Percentiles rank a stretch among this genome's conserved stretches.
Evolutionary conservation across 2,888 invertebrate species (phyloP).

Genomic region (Caenorhabditis doughertyi): DNA sequence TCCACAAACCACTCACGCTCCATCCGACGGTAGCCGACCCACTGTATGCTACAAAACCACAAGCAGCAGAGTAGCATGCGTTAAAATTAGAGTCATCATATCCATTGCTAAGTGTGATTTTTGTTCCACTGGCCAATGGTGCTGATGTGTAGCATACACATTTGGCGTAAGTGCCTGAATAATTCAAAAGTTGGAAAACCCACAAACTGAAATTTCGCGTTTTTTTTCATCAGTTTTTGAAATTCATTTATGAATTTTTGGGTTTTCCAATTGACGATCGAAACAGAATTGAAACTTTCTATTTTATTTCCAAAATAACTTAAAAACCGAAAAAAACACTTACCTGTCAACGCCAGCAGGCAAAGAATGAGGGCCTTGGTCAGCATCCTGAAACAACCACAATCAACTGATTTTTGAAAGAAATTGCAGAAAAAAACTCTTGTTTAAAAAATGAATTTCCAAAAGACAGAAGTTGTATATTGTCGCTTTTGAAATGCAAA

Average conservation of each 20-base stretch:
- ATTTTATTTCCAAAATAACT: neutral
- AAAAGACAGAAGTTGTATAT: conserved; percentile 21
- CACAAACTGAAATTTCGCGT: too few species aligned
- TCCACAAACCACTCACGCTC: conserved; percentile 28
- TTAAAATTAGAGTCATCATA: conserved; percentile 13
- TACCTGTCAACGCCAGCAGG: conserved; percentile 43
- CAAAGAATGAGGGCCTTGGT: conserved; percentile 19
- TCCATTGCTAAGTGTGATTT: conserved; percentile 24
- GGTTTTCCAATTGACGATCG: too few species aligned
- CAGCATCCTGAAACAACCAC: conserved; percentile 45
- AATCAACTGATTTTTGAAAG: neutral
- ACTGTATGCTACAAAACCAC: conserved; percentile 53
- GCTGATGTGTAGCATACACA: conserved; percentile 33
- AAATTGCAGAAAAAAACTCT: neutral
- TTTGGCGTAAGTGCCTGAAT: conserved; percentile 19
- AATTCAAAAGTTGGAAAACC: neutral
- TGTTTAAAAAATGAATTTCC: neutral
- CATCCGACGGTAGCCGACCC: conserved; percentile 34
- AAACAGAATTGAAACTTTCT: neutral
- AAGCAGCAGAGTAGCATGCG: conserved; percentile 16
- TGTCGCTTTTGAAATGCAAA: too few species aligned
- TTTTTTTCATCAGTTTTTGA: neutral
- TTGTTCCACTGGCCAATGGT: neutral
- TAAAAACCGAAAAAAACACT: neutral
- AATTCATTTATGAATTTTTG: neutral